Evolutionary conservation across 1,140 invertebrate genomes (phyloP), one percentile per base, ranked within the genome.

Genomic region (Protaetia brevitarsis): DNA sequence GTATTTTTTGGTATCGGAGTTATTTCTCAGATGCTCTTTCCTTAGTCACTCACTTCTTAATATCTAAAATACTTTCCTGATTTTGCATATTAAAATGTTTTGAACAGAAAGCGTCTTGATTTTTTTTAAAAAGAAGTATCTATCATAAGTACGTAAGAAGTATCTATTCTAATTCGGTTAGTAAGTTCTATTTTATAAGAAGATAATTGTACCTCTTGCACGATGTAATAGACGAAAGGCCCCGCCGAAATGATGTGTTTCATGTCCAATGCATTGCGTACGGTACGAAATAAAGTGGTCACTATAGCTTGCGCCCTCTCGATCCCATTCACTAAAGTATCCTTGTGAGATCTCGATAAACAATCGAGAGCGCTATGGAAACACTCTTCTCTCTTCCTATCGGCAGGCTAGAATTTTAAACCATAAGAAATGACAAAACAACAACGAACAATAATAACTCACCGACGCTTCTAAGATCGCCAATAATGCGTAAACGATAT

Each of bases 171-270:
- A 21, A 1, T 45, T 23, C 19, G 11, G 1, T 51, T 6, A 51
- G 7, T 19, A 51, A 51, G 10, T 7, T 23, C 10, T 21, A 51
- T 23, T 7, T 16, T 51, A 7, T 23, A 7, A 51, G 19, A 23
- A 3, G 3, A 23, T 23, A 51, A 23, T 5, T 11, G 10, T 29
- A 59, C 57, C 57, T 94, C 91, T 67, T 88, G 87, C 6, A 97
- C 81, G 57, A 92, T 88, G 67, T 92, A 88, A 78, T 96, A 96
- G 3, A 96, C 84, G 78, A 96, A 97, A 0, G 93, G 90, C 21
- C 95, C 95, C 2, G 93, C 88, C n/a, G 88, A 89, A 51, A 88
- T 86, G 3, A 97, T 85, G 74, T 89, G 87, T 65, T 91, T 89
- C 74, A 89, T 88, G 71, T 94, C 90, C 8, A 97, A 80, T 56